Evolutionary conservation across 2,113 vertebrate genomes (phyloP).

Genomic region (Hippocampus comes): DNA sequence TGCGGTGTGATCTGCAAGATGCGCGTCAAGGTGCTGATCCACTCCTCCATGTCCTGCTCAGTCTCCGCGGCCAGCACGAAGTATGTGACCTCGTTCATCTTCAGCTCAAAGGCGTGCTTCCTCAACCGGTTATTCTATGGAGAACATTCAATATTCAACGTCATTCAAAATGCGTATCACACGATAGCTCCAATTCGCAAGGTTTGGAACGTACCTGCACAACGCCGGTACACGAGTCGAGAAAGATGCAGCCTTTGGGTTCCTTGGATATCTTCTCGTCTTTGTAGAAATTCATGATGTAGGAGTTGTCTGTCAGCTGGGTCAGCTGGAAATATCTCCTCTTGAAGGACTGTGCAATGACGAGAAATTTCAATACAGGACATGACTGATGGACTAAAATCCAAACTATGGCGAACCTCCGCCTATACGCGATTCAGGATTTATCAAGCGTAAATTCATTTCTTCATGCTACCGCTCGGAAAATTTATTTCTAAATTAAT

Average conservation of each 20-base stretch:
- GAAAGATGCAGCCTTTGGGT: slow-evolving; percentile 97
- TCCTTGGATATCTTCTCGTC: slow-evolving; percentile 99
- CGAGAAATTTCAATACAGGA: background rate
- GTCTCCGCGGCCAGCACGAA: slow-evolving; percentile 97
- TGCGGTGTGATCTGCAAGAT: slow-evolving; percentile 95
- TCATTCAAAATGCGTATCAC: background rate
- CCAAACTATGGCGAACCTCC: too few relatives aligned
- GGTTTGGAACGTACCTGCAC: slow-evolving; percentile 80
- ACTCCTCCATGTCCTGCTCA: slow-evolving; percentile 97
- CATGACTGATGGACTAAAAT: background rate
- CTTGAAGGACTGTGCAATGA: slow-evolving; percentile 87
- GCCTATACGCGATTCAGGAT: too few relatives aligned
- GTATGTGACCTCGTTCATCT: slow-evolving; percentile 98
- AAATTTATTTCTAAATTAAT: too few relatives aligned
- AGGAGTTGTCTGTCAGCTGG: slow-evolving; percentile 93
- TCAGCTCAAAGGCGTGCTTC: slow-evolving; percentile 95
- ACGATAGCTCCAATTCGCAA: background rate
- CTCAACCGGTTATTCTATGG: slow-evolving; percentile 85
- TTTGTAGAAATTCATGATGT: slow-evolving; percentile 99
- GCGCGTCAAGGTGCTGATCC: slow-evolving; percentile 91
- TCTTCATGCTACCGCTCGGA: too few relatives aligned
- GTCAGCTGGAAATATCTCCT: slow-evolving; percentile 96
- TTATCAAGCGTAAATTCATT: too few relatives aligned
- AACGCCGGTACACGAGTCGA: slow-evolving; percentile 96
- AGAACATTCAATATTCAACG: background rate